Evolutionary conservation across 2,797 vertebrate genomes (phyloP).

Genomic region (Hypotaenidia okinawae): DNA sequence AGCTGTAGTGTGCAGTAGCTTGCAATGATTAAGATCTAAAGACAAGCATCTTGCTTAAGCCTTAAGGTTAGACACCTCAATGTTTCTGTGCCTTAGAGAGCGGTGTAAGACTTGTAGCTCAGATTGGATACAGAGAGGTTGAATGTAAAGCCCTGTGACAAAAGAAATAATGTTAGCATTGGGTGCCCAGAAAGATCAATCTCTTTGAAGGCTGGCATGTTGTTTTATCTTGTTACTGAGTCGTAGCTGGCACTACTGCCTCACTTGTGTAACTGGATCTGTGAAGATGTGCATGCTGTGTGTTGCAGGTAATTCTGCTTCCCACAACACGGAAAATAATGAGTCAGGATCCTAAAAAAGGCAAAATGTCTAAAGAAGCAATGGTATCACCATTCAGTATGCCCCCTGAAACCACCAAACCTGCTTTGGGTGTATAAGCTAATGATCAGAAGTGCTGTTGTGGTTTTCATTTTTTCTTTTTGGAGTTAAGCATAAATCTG

Average conservation of each 20-base stretch:
- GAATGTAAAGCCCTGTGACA: neutral
- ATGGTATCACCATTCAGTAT: neutral
- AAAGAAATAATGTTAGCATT: neutral
- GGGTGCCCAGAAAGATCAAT: neutral
- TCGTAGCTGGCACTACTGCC: neutral
- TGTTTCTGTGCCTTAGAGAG: neutral
- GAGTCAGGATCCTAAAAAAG: neutral
- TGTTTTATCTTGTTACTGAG: neutral
- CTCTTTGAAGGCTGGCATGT: neutral
- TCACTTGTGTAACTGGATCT: neutral
- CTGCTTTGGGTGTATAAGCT: neutral
- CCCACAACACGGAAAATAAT: neutral
- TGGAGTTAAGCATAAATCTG: neutral
- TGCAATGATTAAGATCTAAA: constrained; percentile 15
- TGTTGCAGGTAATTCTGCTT: neutral
- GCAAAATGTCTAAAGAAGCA: neutral
- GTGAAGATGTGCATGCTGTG: neutral
- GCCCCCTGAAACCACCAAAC: neutral
- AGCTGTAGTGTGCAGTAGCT: neutral
- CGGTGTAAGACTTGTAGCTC: neutral
- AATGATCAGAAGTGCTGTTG: neutral
- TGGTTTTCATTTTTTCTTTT: neutral
- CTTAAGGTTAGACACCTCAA: constrained; percentile 15
- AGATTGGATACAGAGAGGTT: neutral
- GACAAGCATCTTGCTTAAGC: neutral